Conservation (phyloP, 2,797 vertebrate genomes). For the Centropyge bicolor region DNA sequence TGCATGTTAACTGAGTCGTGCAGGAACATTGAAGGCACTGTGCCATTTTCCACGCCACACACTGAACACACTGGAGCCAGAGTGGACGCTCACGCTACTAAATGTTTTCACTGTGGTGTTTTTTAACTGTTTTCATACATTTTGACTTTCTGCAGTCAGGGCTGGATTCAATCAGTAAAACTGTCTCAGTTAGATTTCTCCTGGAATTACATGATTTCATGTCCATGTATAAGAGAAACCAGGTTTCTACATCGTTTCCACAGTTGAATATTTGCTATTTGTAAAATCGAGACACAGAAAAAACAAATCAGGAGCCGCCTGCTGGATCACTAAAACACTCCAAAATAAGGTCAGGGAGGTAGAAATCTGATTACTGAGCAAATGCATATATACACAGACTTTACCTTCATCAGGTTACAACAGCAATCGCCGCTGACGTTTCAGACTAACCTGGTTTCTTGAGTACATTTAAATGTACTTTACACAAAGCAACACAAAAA, state of each 20-base stretch:
- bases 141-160: neutral
- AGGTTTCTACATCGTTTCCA: neutral
- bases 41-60: too few relatives aligned
- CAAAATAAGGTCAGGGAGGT: too few relatives aligned
- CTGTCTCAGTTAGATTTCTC: too few relatives aligned
- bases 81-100: neutral
- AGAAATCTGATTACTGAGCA: too few relatives aligned
- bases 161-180: too few relatives aligned
- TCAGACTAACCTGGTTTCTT: slow-evolving; percentile 19
- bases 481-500: neutral
- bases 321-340: too few relatives aligned
- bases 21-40: too few relatives aligned
- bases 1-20: too few relatives aligned
- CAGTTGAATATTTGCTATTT: neutral
- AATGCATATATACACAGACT: neutral
- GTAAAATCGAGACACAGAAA: neutral
- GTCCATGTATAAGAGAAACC: neutral
- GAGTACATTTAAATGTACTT: slow-evolving; percentile 3
- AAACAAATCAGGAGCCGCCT: neutral
- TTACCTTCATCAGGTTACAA: neutral
- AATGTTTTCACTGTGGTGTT: neutral
- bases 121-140: neutral
- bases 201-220: neutral
- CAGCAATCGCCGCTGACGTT: neutral
- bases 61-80: too few relatives aligned